phyloP scores from a whole-genome alignment of 2,888 invertebrate genomes.

The Plagodis pulveraria region DNA sequence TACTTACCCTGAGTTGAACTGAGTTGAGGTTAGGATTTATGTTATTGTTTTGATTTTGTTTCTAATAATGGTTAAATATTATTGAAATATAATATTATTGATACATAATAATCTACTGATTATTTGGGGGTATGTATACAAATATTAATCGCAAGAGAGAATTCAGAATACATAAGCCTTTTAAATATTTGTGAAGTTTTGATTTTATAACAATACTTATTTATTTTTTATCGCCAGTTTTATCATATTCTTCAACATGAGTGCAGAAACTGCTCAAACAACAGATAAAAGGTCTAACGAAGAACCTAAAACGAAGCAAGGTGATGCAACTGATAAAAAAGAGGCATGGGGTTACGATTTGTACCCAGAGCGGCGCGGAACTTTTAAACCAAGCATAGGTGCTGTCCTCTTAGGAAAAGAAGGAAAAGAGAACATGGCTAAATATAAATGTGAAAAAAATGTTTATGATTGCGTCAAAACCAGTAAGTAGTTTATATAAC shows the following conservation, averaged over 20 bases:
- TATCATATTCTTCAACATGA: conserved; percentile 42
- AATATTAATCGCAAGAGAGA: too few relatives aligned
- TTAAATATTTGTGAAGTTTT: not conserved
- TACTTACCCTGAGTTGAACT: too few relatives aligned
- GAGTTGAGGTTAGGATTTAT: too few relatives aligned
- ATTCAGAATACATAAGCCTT: too few relatives aligned
- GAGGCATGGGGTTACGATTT: conserved; percentile 91
- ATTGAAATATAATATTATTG: too few relatives aligned
- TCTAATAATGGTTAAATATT: too few relatives aligned
- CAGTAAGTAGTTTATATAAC: conserved; percentile 75
- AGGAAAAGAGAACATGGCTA: conserved; percentile 89
- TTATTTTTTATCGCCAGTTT: not conserved
- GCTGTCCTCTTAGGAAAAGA: conserved; percentile 86
- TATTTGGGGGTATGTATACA: too few relatives aligned
- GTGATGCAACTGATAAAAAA: conserved; percentile 41
- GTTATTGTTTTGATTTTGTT: too few relatives aligned
- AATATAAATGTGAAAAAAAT: conserved; percentile 91
- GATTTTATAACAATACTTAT: not conserved
- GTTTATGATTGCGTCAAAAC: conserved; percentile 90
- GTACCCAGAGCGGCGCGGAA: conserved; percentile 92
- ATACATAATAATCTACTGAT: too few relatives aligned
- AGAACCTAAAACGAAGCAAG: conserved; percentile 29
- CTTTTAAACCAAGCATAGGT: conserved; percentile 81
- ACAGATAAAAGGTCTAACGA: conserved; percentile 23
- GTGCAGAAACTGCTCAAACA: conserved; percentile 40